phyloP scores from a whole-genome alignment of 2,888 invertebrate genomes.

The Xanthorhoe designata region DNA sequence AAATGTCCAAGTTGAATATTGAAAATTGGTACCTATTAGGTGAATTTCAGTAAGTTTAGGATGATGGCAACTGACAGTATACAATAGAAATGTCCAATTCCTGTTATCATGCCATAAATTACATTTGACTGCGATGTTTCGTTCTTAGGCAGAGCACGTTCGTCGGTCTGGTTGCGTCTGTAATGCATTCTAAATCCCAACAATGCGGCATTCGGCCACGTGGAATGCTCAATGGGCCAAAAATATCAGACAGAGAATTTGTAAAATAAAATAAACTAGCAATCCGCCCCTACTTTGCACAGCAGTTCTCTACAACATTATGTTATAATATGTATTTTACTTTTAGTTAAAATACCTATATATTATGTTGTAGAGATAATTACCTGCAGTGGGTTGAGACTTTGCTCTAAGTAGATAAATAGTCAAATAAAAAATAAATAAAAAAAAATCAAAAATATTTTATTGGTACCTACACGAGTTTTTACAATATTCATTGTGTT shows the following conservation, averaged over 20 bases:
- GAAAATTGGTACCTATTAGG: no score
- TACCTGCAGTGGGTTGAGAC: no score
- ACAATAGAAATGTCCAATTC: constrained; percentile 5
- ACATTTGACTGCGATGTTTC: constrained; percentile 33
- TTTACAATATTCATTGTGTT: no score
- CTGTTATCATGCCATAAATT: constrained; percentile 33
- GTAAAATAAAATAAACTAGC: neutral
- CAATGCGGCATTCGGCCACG: constrained; percentile 30
- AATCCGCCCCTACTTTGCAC: neutral
- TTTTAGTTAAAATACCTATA: no score
- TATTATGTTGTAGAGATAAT: no score
- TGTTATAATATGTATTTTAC: no score
- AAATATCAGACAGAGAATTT: constrained; percentile 7
- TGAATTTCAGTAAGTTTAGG: no score
- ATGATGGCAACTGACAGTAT: neutral
- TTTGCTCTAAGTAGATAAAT: no score
- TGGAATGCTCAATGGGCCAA: constrained; percentile 23
- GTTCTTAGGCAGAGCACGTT: constrained; percentile 43
- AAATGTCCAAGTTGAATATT: no score
- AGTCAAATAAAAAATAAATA: no score
- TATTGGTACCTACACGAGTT: no score
- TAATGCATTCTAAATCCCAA: constrained; percentile 43
- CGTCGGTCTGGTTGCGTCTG: constrained; percentile 38
- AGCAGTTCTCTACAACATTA: neutral
- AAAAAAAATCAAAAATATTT: no score